Evolutionary conservation across 2,797 vertebrate genomes (phyloP).

Genomic region (Channallabes apus): DNA sequence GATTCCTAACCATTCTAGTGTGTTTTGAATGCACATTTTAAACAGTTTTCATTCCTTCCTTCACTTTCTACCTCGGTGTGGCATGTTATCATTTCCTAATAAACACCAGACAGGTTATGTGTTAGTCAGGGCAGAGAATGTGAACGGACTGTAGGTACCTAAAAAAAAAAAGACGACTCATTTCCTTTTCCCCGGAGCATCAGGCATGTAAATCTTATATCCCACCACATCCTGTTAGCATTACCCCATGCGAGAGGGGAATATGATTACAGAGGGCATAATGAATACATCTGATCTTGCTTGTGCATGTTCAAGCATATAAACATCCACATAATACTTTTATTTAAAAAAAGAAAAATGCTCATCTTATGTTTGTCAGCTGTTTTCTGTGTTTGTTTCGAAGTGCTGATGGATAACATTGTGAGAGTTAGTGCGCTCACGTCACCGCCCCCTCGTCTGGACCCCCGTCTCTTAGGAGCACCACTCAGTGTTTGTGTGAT

Average conservation of each 20-base stretch:
- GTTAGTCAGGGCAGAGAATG: constrained; percentile 21
- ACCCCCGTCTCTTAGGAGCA: constrained; percentile 53
- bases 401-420: neutral
- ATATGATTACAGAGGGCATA: constrained; percentile 4
- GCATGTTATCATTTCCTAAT: constrained; percentile 6
- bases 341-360: constrained; percentile 3
- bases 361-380: neutral
- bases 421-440: neutral
- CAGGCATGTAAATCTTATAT: constrained; percentile 13
- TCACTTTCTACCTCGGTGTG: neutral
- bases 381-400: neutral
- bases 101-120: constrained; percentile 21
- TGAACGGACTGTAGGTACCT: constrained; percentile 21
- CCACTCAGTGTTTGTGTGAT: constrained; percentile 55
- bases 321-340: constrained; percentile 31
- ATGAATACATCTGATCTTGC: constrained; percentile 15
- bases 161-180: constrained; percentile 19
- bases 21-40: neutral
- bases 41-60: neutral
- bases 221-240: constrained; percentile 29
- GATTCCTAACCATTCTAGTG: neutral
- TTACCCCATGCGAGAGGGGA: neutral
- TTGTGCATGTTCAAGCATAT: constrained; percentile 21
- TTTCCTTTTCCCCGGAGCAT: constrained; percentile 33
- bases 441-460: constrained; percentile 28